Percentiles rank a stretch among this genome's conserved stretches.
Conservation (phyloP, 2,113 vertebrate species). For the Pavo muticus region DNA sequence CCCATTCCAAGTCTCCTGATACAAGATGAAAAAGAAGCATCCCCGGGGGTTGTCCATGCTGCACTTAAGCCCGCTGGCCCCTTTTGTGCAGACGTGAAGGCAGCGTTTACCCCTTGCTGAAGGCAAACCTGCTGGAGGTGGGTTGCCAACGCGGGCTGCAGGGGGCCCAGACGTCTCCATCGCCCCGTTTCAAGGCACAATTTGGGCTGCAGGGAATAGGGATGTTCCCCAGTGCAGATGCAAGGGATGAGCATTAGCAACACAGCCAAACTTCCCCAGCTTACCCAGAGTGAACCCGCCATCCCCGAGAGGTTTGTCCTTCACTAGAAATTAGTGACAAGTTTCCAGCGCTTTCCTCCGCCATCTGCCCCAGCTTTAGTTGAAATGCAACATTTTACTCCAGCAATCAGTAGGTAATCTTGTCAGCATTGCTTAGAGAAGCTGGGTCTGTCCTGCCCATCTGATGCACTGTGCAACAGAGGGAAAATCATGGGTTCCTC, state of each 20-base stretch:
- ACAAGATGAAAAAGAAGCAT: no score
- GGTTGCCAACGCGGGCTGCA: not conserved
- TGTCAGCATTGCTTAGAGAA: not conserved
- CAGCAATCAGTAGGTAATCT: not conserved
- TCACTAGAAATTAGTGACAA: constrained; percentile 12
- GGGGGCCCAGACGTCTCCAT: not conserved
- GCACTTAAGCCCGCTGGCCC: not conserved
- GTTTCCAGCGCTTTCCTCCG: not conserved
- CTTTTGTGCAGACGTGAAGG: not conserved
- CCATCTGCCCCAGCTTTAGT: constrained; percentile 49
- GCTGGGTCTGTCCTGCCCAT: constrained; percentile 43
- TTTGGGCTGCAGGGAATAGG: not conserved
- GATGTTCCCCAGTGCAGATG: not conserved
- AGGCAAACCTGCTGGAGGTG: not conserved
- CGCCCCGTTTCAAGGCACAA: not conserved
- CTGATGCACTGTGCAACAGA: constrained; percentile 42
- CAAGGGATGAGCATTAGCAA: not conserved
- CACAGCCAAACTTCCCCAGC: not conserved
- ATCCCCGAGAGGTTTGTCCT: constrained; percentile 12
- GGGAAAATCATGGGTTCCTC: constrained; percentile 47
- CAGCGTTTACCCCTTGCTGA: not conserved
- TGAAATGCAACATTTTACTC: constrained; percentile 21
- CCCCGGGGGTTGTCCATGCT: not conserved
- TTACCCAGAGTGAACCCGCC: not conserved
- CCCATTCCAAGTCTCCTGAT: not conserved